Conservation (phyloP, 2,888 invertebrate genomes). For the Thumatha senex region DNA sequence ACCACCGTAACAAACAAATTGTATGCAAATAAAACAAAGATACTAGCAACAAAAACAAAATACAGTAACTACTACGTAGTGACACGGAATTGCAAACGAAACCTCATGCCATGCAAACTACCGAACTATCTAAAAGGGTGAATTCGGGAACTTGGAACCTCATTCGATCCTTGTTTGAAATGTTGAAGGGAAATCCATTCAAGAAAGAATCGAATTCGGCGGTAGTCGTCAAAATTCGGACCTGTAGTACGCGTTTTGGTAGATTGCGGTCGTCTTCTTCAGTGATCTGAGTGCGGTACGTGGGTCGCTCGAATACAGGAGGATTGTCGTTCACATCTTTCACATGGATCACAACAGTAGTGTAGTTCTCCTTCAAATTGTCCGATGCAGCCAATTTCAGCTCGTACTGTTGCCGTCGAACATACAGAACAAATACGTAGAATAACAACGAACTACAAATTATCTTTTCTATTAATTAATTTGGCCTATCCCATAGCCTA, state of each 20-base stretch:
- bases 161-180: slow-evolving; percentile 60
- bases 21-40: slow-evolving; percentile 57
- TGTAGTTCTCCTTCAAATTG: slow-evolving; percentile 98
- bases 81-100: slow-evolving; percentile 60
- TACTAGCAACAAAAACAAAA: slow-evolving; percentile 55
- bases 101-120: slow-evolving; percentile 76
- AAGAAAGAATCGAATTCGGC: slow-evolving; percentile 53
- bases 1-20: slow-evolving; percentile 50
- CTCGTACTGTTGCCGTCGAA: slow-evolving; percentile 89
- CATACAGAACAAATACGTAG: slow-evolving; percentile 19
- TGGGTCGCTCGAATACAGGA: slow-evolving; percentile 97
- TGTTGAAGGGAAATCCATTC: slow-evolving; percentile 23
- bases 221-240: slow-evolving; percentile 85
- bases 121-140: slow-evolving; percentile 43
- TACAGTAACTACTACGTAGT: slow-evolving; percentile 54
- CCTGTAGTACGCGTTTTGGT: slow-evolving; percentile 97
- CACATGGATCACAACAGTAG: slow-evolving; percentile 97
- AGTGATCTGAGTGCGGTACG: slow-evolving; percentile 97
- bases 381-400: slow-evolving; percentile 96
- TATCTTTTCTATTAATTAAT: background rate
- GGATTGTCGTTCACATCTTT: slow-evolving; percentile 99
- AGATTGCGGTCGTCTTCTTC: slow-evolving; percentile 97
- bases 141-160: slow-evolving; percentile 44
- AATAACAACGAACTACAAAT: background rate
- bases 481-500: background rate